These are phyloP conservation scores for Orchestia grillus DNA, from an alignment of 1,140 invertebrate genomes.

Conservation along the genomic window DNA sequence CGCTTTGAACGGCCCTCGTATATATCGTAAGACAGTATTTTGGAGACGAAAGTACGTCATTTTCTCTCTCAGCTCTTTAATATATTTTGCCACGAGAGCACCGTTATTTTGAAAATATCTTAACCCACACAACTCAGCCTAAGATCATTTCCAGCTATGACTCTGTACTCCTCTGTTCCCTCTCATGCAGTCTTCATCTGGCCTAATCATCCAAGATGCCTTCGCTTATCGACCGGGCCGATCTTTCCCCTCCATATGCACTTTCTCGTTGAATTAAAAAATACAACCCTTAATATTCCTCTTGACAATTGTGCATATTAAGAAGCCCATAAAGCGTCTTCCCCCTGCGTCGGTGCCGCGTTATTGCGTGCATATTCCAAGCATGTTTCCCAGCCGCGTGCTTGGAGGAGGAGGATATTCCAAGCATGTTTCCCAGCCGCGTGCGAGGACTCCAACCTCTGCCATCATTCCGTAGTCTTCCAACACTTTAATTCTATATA, in stretches of 20 bases:
- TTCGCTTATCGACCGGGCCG: constrained; percentile 1
- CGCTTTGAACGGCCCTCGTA: too few relatives aligned
- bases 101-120: too few relatives aligned
- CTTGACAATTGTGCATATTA: constrained; percentile 50
- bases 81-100: too few relatives aligned
- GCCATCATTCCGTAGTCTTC: not conserved
- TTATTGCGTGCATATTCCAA: constrained; percentile 49
- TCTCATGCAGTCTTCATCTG: not conserved
- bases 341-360: not conserved
- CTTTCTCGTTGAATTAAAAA: constrained; percentile 48
- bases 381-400: not conserved
- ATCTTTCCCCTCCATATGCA: constrained; percentile 46
- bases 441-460: not conserved
- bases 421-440: constrained; percentile 25
- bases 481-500: not conserved
- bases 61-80: too few relatives aligned
- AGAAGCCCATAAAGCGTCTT: constrained; percentile 22
- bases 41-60: not conserved
- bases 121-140: too few relatives aligned
- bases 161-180: not conserved
- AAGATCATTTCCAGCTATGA: not conserved
- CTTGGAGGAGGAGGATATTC: constrained; percentile 7
- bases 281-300: constrained; percentile 50
- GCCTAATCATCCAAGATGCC: not conserved
- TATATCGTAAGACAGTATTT: not conserved